phyloP scores from a whole-genome alignment of 35 echinoderm and acorn worm genomes.

The Lytechinus variegatus region DNA sequence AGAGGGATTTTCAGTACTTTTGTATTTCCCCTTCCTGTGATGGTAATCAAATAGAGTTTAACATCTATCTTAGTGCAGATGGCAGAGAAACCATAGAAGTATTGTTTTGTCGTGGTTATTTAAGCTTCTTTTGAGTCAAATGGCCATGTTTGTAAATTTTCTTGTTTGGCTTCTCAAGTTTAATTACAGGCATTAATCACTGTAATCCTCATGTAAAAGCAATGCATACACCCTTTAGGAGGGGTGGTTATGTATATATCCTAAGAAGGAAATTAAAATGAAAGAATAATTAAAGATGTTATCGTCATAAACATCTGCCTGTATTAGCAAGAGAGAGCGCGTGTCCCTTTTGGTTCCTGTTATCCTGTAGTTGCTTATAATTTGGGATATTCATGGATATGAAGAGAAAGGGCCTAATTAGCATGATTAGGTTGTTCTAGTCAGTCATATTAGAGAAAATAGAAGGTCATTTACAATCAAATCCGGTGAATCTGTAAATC shows the following conservation, averaged over 20 bases:
- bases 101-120: background rate
- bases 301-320: background rate
- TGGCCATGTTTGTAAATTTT: background rate
- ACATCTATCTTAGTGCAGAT: background rate
- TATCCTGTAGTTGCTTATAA: background rate
- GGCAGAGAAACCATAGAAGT: background rate
- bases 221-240: too few relatives aligned
- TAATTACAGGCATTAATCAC: background rate
- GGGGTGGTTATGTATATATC: too few relatives aligned
- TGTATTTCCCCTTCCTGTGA: too few relatives aligned
- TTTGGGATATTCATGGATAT: background rate
- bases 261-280: too few relatives aligned
- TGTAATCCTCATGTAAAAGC: too few relatives aligned
- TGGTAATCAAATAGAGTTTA: too few relatives aligned
- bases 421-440: background rate
- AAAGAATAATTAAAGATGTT: background rate
- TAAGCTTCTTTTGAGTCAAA: background rate
- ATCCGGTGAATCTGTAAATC: background rate
- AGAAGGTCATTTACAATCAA: background rate
- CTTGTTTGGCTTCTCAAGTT: background rate
- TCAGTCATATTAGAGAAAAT: background rate
- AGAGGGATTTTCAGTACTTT: too few relatives aligned
- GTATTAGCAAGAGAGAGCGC: background rate
- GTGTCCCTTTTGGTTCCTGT: background rate
- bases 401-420: background rate